phyloP scores from a whole-genome alignment of 2,797 vertebrate species.

The Urosaurus nigricauda region DNA sequence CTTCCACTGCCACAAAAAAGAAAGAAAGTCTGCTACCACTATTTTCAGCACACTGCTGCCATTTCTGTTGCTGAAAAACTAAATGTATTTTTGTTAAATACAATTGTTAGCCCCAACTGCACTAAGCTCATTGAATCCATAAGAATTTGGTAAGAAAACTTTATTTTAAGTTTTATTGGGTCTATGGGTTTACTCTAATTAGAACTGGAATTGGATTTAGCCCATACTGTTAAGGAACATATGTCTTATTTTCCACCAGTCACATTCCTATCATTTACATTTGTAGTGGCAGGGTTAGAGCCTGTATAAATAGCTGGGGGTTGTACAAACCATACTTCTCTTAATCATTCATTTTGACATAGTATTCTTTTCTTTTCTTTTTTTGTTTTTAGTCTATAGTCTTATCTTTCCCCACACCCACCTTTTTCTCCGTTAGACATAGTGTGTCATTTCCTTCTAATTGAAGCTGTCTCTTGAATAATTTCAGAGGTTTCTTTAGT shows the following conservation, averaged over 20 bases:
- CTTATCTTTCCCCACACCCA: neutral
- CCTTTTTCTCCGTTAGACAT: neutral
- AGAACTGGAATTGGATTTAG: too few species aligned
- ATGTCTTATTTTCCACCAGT: neutral
- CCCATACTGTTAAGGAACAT: neutral
- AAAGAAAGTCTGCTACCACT: neutral
- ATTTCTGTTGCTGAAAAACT: neutral
- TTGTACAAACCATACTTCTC: neutral
- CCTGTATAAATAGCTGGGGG: neutral
- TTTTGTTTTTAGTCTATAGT: neutral
- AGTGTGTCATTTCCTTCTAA: neutral
- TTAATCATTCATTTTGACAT: neutral
- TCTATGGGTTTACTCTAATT: too few species aligned
- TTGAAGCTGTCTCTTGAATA: conserved; percentile 26
- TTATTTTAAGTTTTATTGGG: too few species aligned
- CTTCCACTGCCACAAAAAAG: neutral
- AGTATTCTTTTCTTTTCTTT: neutral
- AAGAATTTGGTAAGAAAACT: too few species aligned
- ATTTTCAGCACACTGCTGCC: neutral
- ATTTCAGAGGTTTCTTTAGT: conserved; percentile 8
- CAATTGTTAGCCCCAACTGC: too few species aligned
- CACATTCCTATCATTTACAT: neutral
- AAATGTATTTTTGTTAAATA: neutral
- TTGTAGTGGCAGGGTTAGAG: neutral
- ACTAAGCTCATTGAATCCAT: too few species aligned